These are phyloP conservation scores for Dendrolimus houi DNA, from an alignment of 2,888 invertebrate species.

Conservation along the genomic window DNA sequence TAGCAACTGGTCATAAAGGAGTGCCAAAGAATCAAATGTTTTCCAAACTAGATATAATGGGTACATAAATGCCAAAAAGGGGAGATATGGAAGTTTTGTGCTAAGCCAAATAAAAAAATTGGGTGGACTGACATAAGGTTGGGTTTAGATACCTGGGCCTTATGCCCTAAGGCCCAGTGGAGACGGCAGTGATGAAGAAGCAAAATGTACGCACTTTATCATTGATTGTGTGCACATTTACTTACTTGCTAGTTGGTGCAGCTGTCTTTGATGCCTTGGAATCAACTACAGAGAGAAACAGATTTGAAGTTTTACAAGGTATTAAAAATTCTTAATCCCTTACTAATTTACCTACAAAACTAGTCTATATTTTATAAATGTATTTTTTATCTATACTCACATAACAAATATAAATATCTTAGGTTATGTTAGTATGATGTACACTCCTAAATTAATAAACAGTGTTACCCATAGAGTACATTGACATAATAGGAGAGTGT, in stretches of 20 bases:
- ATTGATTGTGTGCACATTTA: slow-evolving; percentile 99
- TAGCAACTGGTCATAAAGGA: too few relatives aligned
- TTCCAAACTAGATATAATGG: slow-evolving; percentile 38
- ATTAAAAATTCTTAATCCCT: slow-evolving; percentile 13
- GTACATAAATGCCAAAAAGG: slow-evolving; percentile 30
- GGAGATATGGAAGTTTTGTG: slow-evolving; percentile 1
- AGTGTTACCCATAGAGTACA: too few relatives aligned
- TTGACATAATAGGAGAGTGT: too few relatives aligned
- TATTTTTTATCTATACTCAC: too few relatives aligned
- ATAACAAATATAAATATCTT: too few relatives aligned
- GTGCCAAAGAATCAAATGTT: slow-evolving; percentile 26
- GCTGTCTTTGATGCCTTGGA: slow-evolving; percentile 99
- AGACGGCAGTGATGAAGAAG: slow-evolving; percentile 93
- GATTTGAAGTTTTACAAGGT: slow-evolving; percentile 94
- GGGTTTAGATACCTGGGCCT: slow-evolving; percentile 37
- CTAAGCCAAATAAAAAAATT: slow-evolving; percentile 15
- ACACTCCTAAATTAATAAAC: too few relatives aligned
- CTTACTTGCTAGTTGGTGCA: slow-evolving; percentile 98
- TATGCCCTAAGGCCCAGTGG: slow-evolving; percentile 52
- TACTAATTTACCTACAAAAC: too few relatives aligned
- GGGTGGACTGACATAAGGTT: slow-evolving; percentile 26
- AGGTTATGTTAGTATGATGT: too few relatives aligned
- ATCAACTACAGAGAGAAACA: slow-evolving; percentile 95
- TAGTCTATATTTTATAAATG: too few relatives aligned
- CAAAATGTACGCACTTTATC: slow-evolving; percentile 99